Evolutionary conservation across 2,113 vertebrate genomes (phyloP).

Genomic region (Nicator chloris): DNA sequence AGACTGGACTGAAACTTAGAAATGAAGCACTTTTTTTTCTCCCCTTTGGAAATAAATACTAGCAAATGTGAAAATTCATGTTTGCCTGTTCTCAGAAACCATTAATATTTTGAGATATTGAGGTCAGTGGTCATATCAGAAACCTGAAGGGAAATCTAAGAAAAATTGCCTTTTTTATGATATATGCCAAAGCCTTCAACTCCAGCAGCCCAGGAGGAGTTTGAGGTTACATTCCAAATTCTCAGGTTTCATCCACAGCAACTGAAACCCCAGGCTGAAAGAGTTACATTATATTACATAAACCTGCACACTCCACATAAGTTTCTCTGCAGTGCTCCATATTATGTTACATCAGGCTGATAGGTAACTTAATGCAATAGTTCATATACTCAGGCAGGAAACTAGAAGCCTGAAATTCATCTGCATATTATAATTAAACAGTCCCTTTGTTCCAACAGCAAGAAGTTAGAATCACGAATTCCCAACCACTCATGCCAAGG

Average conservation of each 20-base stretch:
- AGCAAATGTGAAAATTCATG: constrained; percentile 31
- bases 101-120: constrained; percentile 23
- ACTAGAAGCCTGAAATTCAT: constrained; percentile 33
- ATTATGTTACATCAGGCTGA: constrained; percentile 4
- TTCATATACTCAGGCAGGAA: constrained; percentile 41
- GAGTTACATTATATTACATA: background rate
- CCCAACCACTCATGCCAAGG: constrained; percentile 35
- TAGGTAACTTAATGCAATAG: background rate
- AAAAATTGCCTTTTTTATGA: constrained; percentile 35
- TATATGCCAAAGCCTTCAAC: background rate
- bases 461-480: constrained; percentile 13
- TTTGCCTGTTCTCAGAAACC: background rate
- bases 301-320: background rate
- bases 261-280: background rate
- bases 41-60: background rate
- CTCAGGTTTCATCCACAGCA: background rate
- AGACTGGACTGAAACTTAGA: background rate
- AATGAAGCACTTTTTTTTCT: background rate
- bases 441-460: constrained; percentile 37
- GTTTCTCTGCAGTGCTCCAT: background rate
- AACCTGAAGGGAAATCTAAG: constrained; percentile 42
- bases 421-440: constrained; percentile 63
- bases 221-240: background rate
- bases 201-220: background rate
- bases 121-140: constrained; percentile 30